A percentile compares a stretch with the other conserved stretches of the same genome.
These are phyloP conservation scores for Mactra quadrangularis DNA, from an alignment of 1,140 invertebrate genomes.

Conservation along the genomic window DNA sequence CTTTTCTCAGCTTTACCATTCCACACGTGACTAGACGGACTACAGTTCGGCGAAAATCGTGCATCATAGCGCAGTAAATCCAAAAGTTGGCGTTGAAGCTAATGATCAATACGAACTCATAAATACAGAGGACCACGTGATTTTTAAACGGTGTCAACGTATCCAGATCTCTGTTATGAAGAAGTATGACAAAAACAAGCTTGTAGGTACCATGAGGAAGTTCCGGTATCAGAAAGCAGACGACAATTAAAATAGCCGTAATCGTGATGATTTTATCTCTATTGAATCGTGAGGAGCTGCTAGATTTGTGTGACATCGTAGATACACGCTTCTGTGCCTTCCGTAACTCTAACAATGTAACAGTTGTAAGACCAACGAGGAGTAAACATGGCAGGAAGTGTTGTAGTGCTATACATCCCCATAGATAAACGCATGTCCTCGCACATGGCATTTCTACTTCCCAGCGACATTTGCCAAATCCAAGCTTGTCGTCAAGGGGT, in stretches of 20 bases:
- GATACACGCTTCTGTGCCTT: slow-evolving; percentile 7
- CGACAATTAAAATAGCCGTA: slow-evolving; percentile 33
- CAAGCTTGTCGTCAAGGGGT: slow-evolving; percentile 14
- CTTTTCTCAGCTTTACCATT: neutral
- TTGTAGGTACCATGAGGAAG: slow-evolving; percentile 46
- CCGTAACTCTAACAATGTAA: neutral
- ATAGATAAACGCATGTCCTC: slow-evolving; percentile 47
- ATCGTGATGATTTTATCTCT: slow-evolving; percentile 38
- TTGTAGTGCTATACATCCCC: slow-evolving; percentile 34
- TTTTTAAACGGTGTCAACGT: neutral
- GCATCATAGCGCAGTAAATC: slow-evolving; percentile 60
- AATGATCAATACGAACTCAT: slow-evolving; percentile 17
- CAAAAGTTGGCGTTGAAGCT: slow-evolving; percentile 51
- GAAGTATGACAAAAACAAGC: neutral
- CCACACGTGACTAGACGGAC: slow-evolving; percentile 18
- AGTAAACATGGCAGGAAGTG: slow-evolving; percentile 47
- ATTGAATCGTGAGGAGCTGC: neutral
- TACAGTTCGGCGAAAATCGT: slow-evolving; percentile 27
- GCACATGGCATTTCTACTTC: slow-evolving; percentile 17
- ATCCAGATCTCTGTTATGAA: neutral
- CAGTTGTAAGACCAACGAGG: slow-evolving; percentile 23
- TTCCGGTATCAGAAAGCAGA: slow-evolving; percentile 50
- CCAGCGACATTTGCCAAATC: slow-evolving; percentile 22
- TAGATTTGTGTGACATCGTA: slow-evolving; percentile 8
- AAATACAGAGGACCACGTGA: slow-evolving; percentile 27